phyloP scores from a whole-genome alignment of 2,888 invertebrate species.

The Synergus itoensis region DNA sequence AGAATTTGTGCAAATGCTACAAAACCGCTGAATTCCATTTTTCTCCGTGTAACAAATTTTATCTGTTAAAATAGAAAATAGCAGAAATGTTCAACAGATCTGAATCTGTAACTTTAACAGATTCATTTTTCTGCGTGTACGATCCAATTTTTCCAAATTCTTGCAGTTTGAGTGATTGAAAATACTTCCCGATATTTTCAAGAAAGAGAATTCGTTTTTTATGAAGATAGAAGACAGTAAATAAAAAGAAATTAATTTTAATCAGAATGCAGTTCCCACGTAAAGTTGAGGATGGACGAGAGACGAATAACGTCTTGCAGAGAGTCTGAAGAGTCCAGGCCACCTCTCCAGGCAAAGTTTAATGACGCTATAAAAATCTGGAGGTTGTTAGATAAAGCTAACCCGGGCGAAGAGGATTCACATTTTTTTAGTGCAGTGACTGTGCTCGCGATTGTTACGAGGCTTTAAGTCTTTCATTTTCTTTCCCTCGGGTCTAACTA shows the following conservation, averaged over 20 bases:
- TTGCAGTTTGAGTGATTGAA: no score
- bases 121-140: no score
- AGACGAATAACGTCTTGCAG: constrained; percentile 45
- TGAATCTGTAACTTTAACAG: no score
- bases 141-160: no score
- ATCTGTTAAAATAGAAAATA: no score
- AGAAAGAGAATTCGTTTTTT: no score
- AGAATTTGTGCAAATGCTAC: no score
- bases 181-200: no score
- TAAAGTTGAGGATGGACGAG: constrained; percentile 53
- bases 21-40: no score
- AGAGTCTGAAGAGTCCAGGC: constrained; percentile 55
- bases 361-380: constrained; percentile 73
- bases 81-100: no score
- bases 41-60: no score
- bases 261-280: constrained; percentile 64
- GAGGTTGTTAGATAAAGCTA: constrained; percentile 68
- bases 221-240: no score
- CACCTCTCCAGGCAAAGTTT: constrained; percentile 67
- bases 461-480: constrained; percentile 51
- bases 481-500: constrained; percentile 52
- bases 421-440: constrained; percentile 65
- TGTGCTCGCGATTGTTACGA: constrained; percentile 61
- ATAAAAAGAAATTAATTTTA: constrained; percentile 55
- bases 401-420: constrained; percentile 56